Evolutionary conservation across 2,888 invertebrate genomes (phyloP).

Genomic region (Acleris holmiana): DNA sequence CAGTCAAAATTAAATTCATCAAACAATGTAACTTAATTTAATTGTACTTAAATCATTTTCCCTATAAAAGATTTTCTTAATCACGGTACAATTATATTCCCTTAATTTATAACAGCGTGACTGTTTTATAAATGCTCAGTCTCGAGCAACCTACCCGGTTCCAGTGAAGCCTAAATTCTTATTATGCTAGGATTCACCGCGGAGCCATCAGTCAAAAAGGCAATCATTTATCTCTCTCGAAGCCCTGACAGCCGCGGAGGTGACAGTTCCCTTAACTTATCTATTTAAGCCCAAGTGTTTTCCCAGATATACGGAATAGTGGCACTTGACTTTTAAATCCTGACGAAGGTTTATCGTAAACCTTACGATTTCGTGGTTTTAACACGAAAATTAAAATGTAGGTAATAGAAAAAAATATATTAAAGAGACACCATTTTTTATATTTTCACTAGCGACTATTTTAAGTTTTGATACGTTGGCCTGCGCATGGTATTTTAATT

Average conservation of each 20-base stretch:
- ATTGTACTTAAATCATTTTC: not conserved
- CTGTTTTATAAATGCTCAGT: conserved; percentile 12
- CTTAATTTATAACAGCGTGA: conserved; percentile 4
- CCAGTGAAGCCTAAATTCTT: conserved; percentile 20
- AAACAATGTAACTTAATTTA: not conserved
- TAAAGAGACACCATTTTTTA: too few relatives aligned
- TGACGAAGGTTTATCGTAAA: conserved; percentile 1
- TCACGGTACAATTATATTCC: not conserved
- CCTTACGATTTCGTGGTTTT: not conserved
- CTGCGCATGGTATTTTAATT: too few relatives aligned
- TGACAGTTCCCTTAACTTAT: conserved; percentile 57
- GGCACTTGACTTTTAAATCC: conserved; percentile 21
- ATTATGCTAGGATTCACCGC: conserved; percentile 42
- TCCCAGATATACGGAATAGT: conserved; percentile 35
- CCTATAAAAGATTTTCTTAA: conserved; percentile 3
- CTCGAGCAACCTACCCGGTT: conserved; percentile 1
- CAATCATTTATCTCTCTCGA: conserved; percentile 58
- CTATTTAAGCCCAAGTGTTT: conserved; percentile 46
- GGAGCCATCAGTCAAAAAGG: conserved; percentile 45
- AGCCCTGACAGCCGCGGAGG: conserved; percentile 46
- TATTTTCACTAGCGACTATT: too few relatives aligned
- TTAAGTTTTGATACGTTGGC: too few relatives aligned
- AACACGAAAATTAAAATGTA: too few relatives aligned
- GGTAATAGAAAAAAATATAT: too few relatives aligned
- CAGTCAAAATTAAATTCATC: not conserved